phyloP scores from a whole-genome alignment of 2,888 invertebrate species.

The Cyclophora albipunctata region DNA sequence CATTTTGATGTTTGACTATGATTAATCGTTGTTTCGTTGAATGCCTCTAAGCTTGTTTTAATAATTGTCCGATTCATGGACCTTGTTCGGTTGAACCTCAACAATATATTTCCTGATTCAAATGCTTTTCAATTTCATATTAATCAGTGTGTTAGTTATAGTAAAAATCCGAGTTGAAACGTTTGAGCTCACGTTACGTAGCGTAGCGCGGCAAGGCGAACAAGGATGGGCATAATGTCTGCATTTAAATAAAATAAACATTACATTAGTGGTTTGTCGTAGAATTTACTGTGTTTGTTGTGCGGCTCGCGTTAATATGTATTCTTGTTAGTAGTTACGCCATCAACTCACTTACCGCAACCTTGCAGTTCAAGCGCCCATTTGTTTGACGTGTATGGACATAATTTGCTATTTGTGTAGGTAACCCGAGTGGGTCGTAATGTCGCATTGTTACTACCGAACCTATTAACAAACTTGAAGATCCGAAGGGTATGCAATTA shows the following conservation, averaged over 20 bases:
- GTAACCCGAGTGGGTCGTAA: slow-evolving; percentile 54
- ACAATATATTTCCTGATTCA: slow-evolving; percentile 13
- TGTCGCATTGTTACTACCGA: slow-evolving; percentile 55
- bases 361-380: slow-evolving; percentile 51
- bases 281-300: slow-evolving; percentile 19
- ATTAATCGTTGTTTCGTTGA: slow-evolving; percentile 52
- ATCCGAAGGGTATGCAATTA: slow-evolving; percentile 46
- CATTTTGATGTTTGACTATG: slow-evolving; percentile 57
- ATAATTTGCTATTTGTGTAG: slow-evolving; percentile 58
- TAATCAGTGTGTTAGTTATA: too few relatives aligned
- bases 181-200: slow-evolving; percentile 5
- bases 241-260: slow-evolving; percentile 22
- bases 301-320: slow-evolving; percentile 25
- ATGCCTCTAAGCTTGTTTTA: slow-evolving; percentile 33
- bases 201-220: slow-evolving; percentile 19
- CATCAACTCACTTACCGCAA: slow-evolving; percentile 44
- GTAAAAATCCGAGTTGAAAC: slow-evolving; percentile 2
- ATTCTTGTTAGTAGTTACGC: slow-evolving; percentile 38
- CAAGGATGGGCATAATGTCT: slow-evolving; percentile 22
- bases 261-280: slow-evolving; percentile 19
- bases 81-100: slow-evolving; percentile 27
- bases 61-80: slow-evolving; percentile 35
- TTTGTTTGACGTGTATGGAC: slow-evolving; percentile 56
- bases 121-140: slow-evolving; percentile 24
- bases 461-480: slow-evolving; percentile 47